A percentile compares a stretch with the other conserved stretches of the same genome.
Conservation (phyloP, 30 jellyfish, hydroid and myxozoan genomes). For the Chrysaora quinquecirrha region DNA sequence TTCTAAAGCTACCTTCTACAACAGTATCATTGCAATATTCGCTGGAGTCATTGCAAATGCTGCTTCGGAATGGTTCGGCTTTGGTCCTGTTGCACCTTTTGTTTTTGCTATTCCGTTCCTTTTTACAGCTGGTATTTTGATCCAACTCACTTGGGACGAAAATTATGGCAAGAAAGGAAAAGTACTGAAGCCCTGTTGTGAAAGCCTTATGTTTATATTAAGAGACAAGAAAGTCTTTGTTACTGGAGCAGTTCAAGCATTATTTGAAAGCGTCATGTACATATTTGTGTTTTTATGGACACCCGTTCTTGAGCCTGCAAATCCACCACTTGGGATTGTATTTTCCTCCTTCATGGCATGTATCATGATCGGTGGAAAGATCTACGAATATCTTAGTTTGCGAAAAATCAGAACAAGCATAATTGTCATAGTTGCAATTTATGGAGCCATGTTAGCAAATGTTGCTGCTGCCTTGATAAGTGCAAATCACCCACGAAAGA, state of each 20-base stretch:
- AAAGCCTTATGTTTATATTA: conserved; percentile 74
- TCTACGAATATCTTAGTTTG: conserved; percentile 38
- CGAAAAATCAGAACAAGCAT: conserved; percentile 46
- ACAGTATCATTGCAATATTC: conserved; percentile 86
- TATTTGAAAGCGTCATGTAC: conserved; percentile 97
- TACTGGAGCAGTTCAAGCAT: conserved; percentile 92
- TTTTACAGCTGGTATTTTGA: conserved; percentile 78
- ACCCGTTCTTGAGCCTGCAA: conserved; percentile 90
- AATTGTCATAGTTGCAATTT: conserved; percentile 62
- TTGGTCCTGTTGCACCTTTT: conserved; percentile 97
- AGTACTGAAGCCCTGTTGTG: conserved; percentile 80
- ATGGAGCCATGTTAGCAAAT: conserved; percentile 85
- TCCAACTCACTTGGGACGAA: conserved; percentile 88
- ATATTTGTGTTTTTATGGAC: conserved; percentile 97
- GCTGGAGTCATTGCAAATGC: conserved; percentile 90
- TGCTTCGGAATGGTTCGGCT: conserved; percentile 76
- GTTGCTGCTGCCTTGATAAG: conserved; percentile 85
- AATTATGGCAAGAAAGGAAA: conserved; percentile 86
- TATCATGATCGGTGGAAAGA: conserved; percentile 84
- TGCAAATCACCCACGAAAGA: conserved; percentile 88
- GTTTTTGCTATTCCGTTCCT: conserved; percentile 89
- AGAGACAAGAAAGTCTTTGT: conserved; percentile 64
- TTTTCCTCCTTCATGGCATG: conserved; percentile 94
- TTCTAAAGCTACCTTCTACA: conserved; percentile 83
- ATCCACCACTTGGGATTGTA: conserved; percentile 95